phyloP scores from a whole-genome alignment of 2,888 invertebrate genomes.

The Coleophora deauratella region DNA sequence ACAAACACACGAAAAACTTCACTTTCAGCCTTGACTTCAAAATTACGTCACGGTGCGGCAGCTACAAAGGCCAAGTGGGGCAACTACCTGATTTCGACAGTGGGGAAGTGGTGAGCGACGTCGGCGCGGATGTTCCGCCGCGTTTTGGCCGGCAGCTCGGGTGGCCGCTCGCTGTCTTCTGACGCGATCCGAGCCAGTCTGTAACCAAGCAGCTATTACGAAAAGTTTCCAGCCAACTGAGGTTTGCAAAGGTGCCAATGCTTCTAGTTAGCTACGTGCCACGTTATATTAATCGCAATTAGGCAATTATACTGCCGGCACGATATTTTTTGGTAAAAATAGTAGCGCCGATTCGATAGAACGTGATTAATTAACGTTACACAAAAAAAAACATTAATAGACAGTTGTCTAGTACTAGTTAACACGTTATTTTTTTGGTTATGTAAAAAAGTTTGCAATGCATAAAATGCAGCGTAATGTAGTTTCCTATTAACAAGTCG shows the following conservation, averaged over 20 bases:
- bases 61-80: not conserved
- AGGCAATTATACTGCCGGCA: not conserved
- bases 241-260: too few species aligned
- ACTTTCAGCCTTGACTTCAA: slow-evolving; percentile 4
- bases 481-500: too few species aligned
- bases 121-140: slow-evolving; percentile 61
- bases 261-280: too few species aligned
- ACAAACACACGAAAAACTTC: too few species aligned
- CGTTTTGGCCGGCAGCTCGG: slow-evolving; percentile 77
- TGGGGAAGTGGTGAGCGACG: slow-evolving; percentile 63
- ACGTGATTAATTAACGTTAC: not conserved
- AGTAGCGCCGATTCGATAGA: not conserved
- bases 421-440: too few species aligned
- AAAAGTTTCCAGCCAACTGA: slow-evolving; percentile 12
- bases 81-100: slow-evolving; percentile 53
- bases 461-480: too few species aligned
- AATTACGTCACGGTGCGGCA: slow-evolving; percentile 6
- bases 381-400: too few species aligned
- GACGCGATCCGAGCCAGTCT: slow-evolving; percentile 62
- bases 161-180: slow-evolving; percentile 69
- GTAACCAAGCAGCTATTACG: slow-evolving; percentile 16
- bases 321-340: not conserved
- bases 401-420: too few species aligned
- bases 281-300: slow-evolving; percentile 7
- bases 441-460: too few species aligned